Conservation (phyloP, 1,140 invertebrate genomes). For the Paralvinella palmiformis region DNA sequence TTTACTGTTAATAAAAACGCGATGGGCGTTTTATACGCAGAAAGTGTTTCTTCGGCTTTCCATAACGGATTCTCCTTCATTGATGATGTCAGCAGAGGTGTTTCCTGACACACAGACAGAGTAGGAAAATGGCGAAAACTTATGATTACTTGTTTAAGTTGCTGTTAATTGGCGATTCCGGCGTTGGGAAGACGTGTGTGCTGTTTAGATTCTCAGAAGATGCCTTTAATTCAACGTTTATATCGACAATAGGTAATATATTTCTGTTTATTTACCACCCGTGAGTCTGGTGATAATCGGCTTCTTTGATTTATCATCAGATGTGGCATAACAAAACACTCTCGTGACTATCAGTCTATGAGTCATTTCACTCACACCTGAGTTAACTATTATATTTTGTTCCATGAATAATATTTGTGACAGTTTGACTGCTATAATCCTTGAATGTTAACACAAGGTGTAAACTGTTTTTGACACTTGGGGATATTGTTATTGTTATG, state of each 20-base stretch:
- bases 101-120: slow-evolving; percentile 35
- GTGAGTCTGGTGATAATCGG: too few species aligned
- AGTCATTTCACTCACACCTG: neutral
- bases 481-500: too few species aligned
- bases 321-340: neutral
- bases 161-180: slow-evolving; percentile 93
- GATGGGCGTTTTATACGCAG: too few species aligned
- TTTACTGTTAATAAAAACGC: too few species aligned
- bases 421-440: neutral
- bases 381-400: neutral
- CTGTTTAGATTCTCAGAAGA: slow-evolving; percentile 97
- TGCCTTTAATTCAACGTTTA: slow-evolving; percentile 97
- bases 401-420: neutral
- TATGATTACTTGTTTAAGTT: slow-evolving; percentile 98
- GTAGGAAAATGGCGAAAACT: slow-evolving; percentile 63
- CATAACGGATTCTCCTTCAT: too few species aligned
- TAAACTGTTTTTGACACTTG: too few species aligned
- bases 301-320: neutral
- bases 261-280: too few species aligned
- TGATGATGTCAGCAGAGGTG: slow-evolving; percentile 34
- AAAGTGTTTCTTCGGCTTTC: too few species aligned
- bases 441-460: too few species aligned
- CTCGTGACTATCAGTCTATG: neutral
- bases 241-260: slow-evolving; percentile 88
- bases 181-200: slow-evolving; percentile 97